Base-by-base conservation (phyloP, 2,888 invertebrate species). In the Ptychoptera albimana region DNA sequence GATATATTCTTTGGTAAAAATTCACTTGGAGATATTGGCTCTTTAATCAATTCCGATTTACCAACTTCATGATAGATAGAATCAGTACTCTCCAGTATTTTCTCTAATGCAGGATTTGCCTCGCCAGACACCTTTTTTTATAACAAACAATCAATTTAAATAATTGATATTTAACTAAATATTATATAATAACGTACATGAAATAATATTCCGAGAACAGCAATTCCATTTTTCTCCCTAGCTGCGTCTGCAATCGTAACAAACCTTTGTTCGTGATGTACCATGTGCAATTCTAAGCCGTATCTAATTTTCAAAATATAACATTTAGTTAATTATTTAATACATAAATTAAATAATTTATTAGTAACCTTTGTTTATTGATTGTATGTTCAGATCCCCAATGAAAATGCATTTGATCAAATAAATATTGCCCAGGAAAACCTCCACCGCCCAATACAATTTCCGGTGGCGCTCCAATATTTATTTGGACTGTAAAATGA, bases 381-480 rank as follows among this genome's bases (percentile, higher is more conserved):
- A 88, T 64, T 1, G 77, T 77, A 57, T 89, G 88, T 58, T 89
- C 88, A 0, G 87, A 83, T 41, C 77, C 74, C 85, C 86, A 87
- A 58, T 88, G 87, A 61, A 87, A 82, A 57, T 87, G 86, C 42
- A 86, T 65, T 60, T 86, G 82, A 45, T 80, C 78, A 42, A 86
- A 66, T 2, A 72, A 57, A 57, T 76, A 84, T 2, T 60, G 56
- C 30, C 69, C 65, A 37, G 67, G 60, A 39, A 80, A 59, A 3
- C 73, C 74, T 0, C 80, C 82, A 0, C 80, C 82, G 3, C 55
- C 56, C 0, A 74, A 43, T 32, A 49, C 37, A 35, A 44, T 44
- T 14, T 44, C 37, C 30, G 46, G 45, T 23, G 45, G 44, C 8
- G 16, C 15, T 8, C 45, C 42, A 35, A 45, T 40, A 15, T 46